These are phyloP conservation scores for Mus caroli DNA, from an alignment of 2,797 vertebrate genomes.

Conservation along the genomic window DNA sequence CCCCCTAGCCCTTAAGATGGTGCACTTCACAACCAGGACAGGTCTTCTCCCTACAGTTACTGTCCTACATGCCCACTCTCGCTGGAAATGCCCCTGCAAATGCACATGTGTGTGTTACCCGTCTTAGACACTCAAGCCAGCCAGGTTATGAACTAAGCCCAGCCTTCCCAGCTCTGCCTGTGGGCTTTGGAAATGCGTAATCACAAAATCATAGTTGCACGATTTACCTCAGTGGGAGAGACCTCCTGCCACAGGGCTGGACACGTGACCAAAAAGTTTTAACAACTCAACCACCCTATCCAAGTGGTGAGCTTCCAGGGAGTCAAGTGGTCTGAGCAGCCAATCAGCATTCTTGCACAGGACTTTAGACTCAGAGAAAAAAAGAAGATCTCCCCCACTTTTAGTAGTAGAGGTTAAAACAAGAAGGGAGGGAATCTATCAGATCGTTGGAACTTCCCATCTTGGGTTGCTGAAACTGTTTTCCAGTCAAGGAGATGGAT, in stretches of 20 bases:
- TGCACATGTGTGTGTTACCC: background rate
- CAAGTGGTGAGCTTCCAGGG: background rate
- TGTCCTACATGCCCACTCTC: background rate
- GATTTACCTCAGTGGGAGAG: no score
- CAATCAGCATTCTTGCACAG: background rate
- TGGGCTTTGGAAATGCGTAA: background rate
- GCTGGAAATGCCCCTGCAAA: background rate
- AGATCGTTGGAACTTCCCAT: background rate
- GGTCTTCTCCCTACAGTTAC: background rate
- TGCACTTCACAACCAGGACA: background rate
- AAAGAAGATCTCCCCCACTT: background rate
- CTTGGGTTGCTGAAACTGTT: background rate
- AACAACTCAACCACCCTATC: background rate
- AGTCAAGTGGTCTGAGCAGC: background rate
- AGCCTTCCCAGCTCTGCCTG: background rate
- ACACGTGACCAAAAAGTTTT: background rate
- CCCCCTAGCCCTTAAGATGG: background rate
- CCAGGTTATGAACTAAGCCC: background rate
- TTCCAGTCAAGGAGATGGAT: background rate
- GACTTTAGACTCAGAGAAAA: background rate
- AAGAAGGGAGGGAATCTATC: background rate
- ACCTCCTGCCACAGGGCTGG: background rate
- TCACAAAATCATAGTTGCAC: background rate
- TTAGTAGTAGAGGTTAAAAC: background rate
- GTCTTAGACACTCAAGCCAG: background rate